phyloP scores from a whole-genome alignment of 1,140 invertebrate genomes.

The Rhagoletis zephyria region DNA sequence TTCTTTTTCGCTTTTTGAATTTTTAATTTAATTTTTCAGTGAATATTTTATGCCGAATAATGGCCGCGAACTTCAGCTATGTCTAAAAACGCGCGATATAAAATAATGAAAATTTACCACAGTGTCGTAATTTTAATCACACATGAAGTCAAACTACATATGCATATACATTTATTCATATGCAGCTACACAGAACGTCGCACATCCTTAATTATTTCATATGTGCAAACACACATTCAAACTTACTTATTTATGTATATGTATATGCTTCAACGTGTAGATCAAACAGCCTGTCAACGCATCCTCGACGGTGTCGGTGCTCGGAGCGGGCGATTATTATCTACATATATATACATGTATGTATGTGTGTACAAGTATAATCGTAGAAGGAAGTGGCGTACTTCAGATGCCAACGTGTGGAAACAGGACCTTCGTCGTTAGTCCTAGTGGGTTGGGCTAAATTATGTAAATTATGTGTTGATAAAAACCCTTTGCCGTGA shows the following conservation, averaged over 20 bases:
- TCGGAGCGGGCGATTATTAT: not conserved
- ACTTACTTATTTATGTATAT: not conserved
- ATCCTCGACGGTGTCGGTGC: not conserved
- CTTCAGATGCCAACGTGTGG: conserved; percentile 43
- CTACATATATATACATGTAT: no score
- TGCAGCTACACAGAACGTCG: not conserved
- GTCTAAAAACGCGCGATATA: not conserved
- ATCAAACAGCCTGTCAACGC: conserved; percentile 45
- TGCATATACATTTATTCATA: not conserved
- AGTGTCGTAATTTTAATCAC: conserved; percentile 50
- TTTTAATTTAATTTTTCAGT: conserved; percentile 50
- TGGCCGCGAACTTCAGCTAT: not conserved
- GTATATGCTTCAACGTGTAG: not conserved
- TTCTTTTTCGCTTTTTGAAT: conserved; percentile 46
- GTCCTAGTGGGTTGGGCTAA: conserved; percentile 17
- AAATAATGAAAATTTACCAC: conserved; percentile 52
- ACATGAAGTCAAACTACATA: conserved; percentile 11
- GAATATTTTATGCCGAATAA: conserved; percentile 42
- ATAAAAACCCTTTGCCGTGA: conserved; percentile 45
- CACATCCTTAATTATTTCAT: no score
- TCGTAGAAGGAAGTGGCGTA: conserved; percentile 37
- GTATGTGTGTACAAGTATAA: no score
- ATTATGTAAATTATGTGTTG: conserved; percentile 50
- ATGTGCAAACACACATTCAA: not conserved
- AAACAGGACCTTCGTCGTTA: conserved; percentile 41